These are phyloP conservation scores for Holotrichia oblita DNA, from an alignment of 1,140 invertebrate genomes.

Conservation along the genomic window DNA sequence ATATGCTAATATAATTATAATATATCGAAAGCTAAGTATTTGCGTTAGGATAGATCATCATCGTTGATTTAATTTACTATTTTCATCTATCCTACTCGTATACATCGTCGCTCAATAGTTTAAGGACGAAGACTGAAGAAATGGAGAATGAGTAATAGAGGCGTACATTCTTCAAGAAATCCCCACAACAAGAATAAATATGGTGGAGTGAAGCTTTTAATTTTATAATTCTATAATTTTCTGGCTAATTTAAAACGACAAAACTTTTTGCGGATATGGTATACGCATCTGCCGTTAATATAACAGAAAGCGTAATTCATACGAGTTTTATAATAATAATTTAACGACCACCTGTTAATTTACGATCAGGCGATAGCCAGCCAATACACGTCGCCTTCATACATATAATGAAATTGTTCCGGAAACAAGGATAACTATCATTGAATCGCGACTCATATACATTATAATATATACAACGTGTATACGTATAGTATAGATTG, in stretches of 20 bases:
- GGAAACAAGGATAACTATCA: conserved; percentile 25
- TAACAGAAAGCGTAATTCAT: neutral
- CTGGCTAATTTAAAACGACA: too few species aligned
- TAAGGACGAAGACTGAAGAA: too few species aligned
- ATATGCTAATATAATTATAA: conserved; percentile 14
- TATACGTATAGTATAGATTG: neutral
- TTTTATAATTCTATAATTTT: too few species aligned
- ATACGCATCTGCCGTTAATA: too few species aligned
- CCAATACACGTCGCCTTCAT: neutral
- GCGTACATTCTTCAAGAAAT: too few species aligned
- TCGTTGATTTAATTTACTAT: too few species aligned
- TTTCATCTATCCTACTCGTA: too few species aligned
- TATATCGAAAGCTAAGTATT: conserved; percentile 2
- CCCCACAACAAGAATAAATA: too few species aligned
- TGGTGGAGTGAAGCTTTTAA: too few species aligned
- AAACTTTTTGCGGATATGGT: too few species aligned
- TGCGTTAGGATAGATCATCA: neutral
- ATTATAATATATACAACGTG: neutral
- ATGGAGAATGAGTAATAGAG: too few species aligned
- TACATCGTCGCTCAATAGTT: too few species aligned
- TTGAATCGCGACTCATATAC: neutral
- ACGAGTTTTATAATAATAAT: conserved; percentile 24
- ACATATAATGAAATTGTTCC: conserved; percentile 27
- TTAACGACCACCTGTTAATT: conserved; percentile 27
- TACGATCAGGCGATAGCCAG: neutral